Percentiles rank a stretch among this genome's conserved stretches.
Conservation (phyloP, 2,113 vertebrate genomes). For the Anarrhichthys ocellatus region DNA sequence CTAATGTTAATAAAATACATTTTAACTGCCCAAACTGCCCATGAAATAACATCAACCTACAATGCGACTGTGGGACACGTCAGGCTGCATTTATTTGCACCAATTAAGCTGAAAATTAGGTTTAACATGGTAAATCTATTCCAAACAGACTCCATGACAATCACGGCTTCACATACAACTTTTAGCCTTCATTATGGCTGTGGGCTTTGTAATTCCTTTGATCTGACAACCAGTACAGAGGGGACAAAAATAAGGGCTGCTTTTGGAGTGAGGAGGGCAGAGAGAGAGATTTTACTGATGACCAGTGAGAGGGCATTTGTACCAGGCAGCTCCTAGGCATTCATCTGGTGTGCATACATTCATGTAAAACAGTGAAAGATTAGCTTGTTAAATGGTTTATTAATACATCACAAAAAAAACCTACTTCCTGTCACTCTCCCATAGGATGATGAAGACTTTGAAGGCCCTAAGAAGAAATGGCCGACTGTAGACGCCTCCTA, state of each 20-base stretch:
- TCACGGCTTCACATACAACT: constrained; percentile 25
- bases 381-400: not conserved
- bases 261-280: not conserved
- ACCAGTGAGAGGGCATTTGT: not conserved
- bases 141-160: constrained; percentile 9
- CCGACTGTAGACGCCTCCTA: constrained; percentile 95
- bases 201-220: constrained; percentile 59
- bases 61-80: not conserved
- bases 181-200: constrained; percentile 7
- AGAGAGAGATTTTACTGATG: constrained; percentile 19
- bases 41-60: not conserved
- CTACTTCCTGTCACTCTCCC: constrained; percentile 4
- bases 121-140: constrained; percentile 23
- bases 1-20: not conserved
- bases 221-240: constrained; percentile 36
- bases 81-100: constrained; percentile 30
- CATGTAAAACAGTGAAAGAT: not conserved
- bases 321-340: not conserved
- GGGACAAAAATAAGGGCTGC: constrained; percentile 15
- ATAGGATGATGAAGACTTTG: constrained; percentile 90
- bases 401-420: not conserved
- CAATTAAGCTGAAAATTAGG: constrained; percentile 27
- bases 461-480: constrained; percentile 89
- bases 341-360: not conserved
- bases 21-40: not conserved